These are phyloP conservation scores for Elgaria multicarinata DNA, from an alignment of 2,113 vertebrate genomes.

Conservation along the genomic window DNA sequence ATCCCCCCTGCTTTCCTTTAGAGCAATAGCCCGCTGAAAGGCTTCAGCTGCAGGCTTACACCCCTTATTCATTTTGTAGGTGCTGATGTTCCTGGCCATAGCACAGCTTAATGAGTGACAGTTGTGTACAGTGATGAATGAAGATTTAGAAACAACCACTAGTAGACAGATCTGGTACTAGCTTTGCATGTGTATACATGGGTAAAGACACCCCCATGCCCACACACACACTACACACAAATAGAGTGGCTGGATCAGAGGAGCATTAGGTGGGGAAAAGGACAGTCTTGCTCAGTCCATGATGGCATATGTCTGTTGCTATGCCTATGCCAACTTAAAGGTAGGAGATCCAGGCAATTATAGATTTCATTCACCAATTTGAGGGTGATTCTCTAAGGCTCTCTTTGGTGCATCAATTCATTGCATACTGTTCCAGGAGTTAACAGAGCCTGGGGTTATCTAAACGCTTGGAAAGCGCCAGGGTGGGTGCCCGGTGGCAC, in stretches of 20 bases:
- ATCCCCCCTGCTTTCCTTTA: neutral
- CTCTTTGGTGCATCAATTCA: neutral
- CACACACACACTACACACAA: neutral
- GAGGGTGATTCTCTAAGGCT: no score
- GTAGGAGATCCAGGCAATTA: neutral
- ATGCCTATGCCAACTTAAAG: neutral
- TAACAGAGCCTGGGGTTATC: neutral
- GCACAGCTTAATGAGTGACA: neutral
- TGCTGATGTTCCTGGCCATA: neutral
- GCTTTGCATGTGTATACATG: no score
- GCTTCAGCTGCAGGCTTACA: neutral
- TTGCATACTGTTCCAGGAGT: neutral
- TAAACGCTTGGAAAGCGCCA: no score
- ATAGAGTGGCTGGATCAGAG: neutral
- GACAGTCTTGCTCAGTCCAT: neutral
- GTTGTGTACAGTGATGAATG: neutral
- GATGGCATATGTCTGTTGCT: no score
- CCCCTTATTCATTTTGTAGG: neutral
- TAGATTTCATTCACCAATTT: neutral
- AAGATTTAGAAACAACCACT: neutral
- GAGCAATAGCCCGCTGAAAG: neutral
- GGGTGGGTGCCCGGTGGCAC: no score
- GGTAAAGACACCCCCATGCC: no score
- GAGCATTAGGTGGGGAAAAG: neutral
- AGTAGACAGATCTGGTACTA: no score